phyloP scores from a whole-genome alignment of 2,888 invertebrate genomes.

The Heteromurus nitidus region DNA sequence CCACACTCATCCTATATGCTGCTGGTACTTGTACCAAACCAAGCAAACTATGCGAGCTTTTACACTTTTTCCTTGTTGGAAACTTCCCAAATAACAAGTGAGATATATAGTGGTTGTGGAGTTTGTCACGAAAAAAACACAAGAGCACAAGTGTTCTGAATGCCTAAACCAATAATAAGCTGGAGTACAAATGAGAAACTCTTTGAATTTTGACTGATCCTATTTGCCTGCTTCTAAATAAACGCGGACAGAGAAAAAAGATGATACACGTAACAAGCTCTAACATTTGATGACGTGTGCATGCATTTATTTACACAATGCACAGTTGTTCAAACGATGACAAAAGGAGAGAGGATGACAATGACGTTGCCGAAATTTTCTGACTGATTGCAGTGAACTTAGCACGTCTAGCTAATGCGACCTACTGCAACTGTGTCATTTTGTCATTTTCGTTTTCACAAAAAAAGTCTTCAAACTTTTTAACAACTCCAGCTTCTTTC shows the following conservation, averaged over 20 bases:
- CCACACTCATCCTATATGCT: too few relatives aligned
- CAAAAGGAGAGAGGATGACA: constrained; percentile 41
- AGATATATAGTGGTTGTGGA: background rate
- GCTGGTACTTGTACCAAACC: too few relatives aligned
- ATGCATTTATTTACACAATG: constrained; percentile 48
- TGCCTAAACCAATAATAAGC: constrained; percentile 31
- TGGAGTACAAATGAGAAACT: constrained; percentile 12
- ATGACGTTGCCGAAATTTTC: constrained; percentile 36
- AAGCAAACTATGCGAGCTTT: too few relatives aligned
- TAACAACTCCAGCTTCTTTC: background rate
- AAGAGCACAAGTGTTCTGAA: background rate
- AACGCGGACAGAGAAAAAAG: too few relatives aligned
- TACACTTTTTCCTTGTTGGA: constrained; percentile 22
- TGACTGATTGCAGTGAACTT: constrained; percentile 1
- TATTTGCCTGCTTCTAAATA: constrained; percentile 10
- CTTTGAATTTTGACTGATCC: constrained; percentile 58
- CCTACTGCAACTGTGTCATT: constrained; percentile 10
- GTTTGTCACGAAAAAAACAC: background rate
- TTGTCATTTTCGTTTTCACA: background rate
- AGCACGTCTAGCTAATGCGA: background rate
- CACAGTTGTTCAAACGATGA: constrained; percentile 61
- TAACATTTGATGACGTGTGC: constrained; percentile 9
- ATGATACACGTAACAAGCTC: constrained; percentile 3
- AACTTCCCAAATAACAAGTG: constrained; percentile 33
- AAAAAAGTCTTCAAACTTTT: constrained; percentile 13